Base-by-base conservation (phyloP, 2,113 vertebrate genomes). In the Serilophus lunatus region DNA sequence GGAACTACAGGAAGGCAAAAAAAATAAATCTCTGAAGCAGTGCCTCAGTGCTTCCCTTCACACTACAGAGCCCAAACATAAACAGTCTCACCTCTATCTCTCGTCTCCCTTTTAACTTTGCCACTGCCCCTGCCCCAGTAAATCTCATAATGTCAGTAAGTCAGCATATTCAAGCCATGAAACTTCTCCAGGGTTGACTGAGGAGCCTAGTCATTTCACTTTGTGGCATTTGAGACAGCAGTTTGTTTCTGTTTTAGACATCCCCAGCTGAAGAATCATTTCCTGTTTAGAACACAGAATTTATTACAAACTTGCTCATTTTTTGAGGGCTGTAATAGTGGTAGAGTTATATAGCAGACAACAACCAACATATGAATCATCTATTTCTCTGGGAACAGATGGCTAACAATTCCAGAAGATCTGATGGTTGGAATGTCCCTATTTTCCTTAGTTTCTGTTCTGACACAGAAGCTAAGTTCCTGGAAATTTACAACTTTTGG, bases 271-370 rank as follows among this genome's bases (percentile, higher is more conserved):
- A 91, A 68, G 54, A 88, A 75, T 85, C 26, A 77, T 86, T 93
- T 91, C 91, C 93, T 95, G 93, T 91, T 91, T 95, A 93, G 82
- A 92, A 77, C 40, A 65, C 5, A 33, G 35, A 60, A 93, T 90
- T 97, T 95, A 64, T 90, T 92, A 70, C 38, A 63, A 57, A 83
- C 23, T 92, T 59, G 12, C 12, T 93, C 9, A 77, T 86, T 91
- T 61, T 60, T 92, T 71, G 24, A 88, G 42, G 42, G 29, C 25
- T 57, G n/a, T 61, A 49, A 63, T 8, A 3, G 26, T 74, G 68
- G 26, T 63, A 66, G 31, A 12, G 25, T 36, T 82, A 23, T 49
- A 35, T 13, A 88, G 8, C 38, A 82, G 79, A 91, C 66, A 68
- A 51, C 64, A 83, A 49, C 47, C 17, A 8, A 12, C 82, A 69